Evolutionary conservation across 2,888 invertebrate species (phyloP), one percentile per base, ranked within the genome.

Genomic region (Crocallis elinguaria): DNA sequence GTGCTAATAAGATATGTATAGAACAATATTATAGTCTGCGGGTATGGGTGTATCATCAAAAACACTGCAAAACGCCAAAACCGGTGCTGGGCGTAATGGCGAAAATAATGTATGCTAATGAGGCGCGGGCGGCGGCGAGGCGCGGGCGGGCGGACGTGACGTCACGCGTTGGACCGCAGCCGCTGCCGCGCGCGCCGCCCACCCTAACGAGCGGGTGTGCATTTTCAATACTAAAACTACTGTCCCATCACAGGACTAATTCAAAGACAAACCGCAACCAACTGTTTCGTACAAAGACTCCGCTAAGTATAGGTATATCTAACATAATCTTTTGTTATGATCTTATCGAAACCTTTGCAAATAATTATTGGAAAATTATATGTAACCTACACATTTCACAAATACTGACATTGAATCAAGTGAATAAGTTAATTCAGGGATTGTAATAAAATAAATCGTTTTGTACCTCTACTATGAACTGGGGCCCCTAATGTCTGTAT

Each of bases 101-200:
- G 81, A 84, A 85, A 84, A 88, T 91, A 90, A 91, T 90, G 82
- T 90, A 90, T 90, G 91, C 81, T 90, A 90, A 92, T 89, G 88
- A 89, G 85, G 19, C 25, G 33, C 37, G 48, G 48, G 48, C 42
- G 42, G 45, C 33, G 32, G 53, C 25, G 25, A n/a, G 79, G 82
- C 77, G 77, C 80, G 75, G 79, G 79, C 73, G 73, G 73, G 77
- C 69, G 82, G 78, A 88, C 86, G 87, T 88, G 88, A 85, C 87
- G 85, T 86, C 88, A 87, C 86, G 88, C 84, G 82, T 78, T 73
- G 83, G 85, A 88, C 87, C 87, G 77, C 88, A 86, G 83, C 84
- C 80, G 76, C 79, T 73, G 71, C 66, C 49, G 70, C 74, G 17
- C 71, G 75, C 73, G 68, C 71, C 68, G 77, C 73, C 77, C 79